Percentiles rank a stretch among this genome's conserved stretches.
These are phyloP conservation scores for Uropsilus gracilis DNA, from an alignment of 2,113 vertebrate species.

Conservation along the genomic window DNA sequence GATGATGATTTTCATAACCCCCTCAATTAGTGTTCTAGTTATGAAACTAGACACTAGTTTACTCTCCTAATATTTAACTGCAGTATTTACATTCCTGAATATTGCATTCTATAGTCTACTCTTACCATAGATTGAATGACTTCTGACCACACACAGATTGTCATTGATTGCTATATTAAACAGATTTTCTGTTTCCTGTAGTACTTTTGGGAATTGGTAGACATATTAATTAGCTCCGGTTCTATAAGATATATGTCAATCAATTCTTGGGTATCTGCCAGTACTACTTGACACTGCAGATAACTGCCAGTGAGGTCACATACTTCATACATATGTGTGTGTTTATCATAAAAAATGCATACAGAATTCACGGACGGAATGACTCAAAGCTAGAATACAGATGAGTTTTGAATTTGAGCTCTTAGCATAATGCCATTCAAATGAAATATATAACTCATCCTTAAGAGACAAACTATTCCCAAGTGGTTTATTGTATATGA, in stretches of 20 bases:
- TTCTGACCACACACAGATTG: conserved; percentile 84
- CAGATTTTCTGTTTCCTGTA: conserved; percentile 85
- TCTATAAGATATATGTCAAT: conserved; percentile 86
- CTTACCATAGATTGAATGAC: conserved; percentile 77
- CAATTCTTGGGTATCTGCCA: conserved; percentile 85
- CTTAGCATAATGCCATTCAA: conserved; percentile 47
- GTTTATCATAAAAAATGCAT: conserved; percentile 62
- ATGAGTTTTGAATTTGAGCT: conserved; percentile 56
- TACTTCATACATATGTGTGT: conserved; percentile 72
- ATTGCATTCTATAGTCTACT: conserved; percentile 73
- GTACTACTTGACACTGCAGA: conserved; percentile 81
- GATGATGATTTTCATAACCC: conserved; percentile 53
- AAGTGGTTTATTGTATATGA: conserved; percentile 59
- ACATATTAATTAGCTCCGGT: conserved; percentile 87
- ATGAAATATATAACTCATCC: conserved; percentile 61
- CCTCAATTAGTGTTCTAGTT: conserved; percentile 62
- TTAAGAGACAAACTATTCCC: conserved; percentile 64
- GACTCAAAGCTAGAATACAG: conserved; percentile 22
- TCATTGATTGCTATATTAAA: conserved; percentile 85
- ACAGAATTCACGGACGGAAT: conserved; percentile 11
- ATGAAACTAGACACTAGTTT: conserved; percentile 59
- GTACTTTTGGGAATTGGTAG: conserved; percentile 85
- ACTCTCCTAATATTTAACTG: neutral
- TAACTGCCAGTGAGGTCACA: conserved; percentile 84
- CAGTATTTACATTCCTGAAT: conserved; percentile 49